phyloP scores from a whole-genome alignment of 1,140 invertebrate genomes.

The Muscidifurax raptorellus region DNA sequence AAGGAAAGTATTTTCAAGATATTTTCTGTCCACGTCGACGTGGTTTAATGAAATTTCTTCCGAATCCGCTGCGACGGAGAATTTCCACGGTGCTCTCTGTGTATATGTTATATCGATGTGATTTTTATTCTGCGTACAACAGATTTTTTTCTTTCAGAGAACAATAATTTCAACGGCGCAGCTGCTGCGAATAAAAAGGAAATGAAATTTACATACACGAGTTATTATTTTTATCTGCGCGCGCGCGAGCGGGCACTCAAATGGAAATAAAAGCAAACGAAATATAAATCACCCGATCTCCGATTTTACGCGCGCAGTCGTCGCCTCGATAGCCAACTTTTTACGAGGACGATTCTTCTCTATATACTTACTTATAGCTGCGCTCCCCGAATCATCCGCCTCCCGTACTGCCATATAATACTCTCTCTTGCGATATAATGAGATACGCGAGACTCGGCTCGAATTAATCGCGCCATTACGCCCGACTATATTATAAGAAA shows the following conservation, averaged over 20 bases:
- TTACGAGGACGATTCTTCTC: constrained; percentile 1
- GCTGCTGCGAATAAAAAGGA: background rate
- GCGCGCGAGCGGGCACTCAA: background rate
- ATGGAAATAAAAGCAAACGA: background rate
- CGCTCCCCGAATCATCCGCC: background rate
- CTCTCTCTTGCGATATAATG: background rate
- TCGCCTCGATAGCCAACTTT: constrained; percentile 8
- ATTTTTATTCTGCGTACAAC: background rate
- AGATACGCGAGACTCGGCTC: background rate
- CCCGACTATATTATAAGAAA: background rate
- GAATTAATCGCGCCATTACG: background rate
- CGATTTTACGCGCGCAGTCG: background rate
- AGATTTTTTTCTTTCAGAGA: background rate
- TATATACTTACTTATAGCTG: too few species aligned
- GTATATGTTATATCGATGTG: too few species aligned
- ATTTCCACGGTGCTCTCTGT: background rate
- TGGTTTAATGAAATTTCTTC: constrained; percentile 33
- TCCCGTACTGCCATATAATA: too few species aligned
- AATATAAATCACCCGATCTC: background rate
- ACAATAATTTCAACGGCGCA: background rate
- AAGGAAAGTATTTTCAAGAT: constrained; percentile 38
- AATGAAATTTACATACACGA: background rate
- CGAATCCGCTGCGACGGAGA: background rate
- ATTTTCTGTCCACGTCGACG: background rate
- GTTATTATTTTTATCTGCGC: background rate